Evolutionary conservation across 2,113 vertebrate genomes (phyloP).

Genomic region (Poeciliopsis turrubarensis): DNA sequence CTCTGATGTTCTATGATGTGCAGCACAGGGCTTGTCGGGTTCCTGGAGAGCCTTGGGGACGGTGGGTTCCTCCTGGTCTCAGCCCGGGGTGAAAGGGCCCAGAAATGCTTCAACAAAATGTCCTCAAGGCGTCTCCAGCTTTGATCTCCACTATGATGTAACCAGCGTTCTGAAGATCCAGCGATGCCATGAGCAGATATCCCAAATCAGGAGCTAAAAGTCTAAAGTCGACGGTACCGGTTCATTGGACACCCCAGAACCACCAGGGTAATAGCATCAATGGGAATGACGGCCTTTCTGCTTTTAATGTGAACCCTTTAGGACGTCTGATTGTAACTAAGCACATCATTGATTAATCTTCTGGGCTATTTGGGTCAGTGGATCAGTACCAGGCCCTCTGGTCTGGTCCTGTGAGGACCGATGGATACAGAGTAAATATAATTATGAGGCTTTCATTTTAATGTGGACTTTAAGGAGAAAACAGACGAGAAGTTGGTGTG

Average conservation of each 20-base stretch:
- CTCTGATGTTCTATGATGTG: not conserved
- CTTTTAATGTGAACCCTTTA: not conserved
- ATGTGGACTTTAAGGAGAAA: not conserved
- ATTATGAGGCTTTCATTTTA: conserved; percentile 5
- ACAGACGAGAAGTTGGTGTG: not conserved
- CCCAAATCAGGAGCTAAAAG: not conserved
- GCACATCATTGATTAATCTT: not conserved
- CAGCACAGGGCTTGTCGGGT: not conserved
- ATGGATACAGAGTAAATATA: not conserved
- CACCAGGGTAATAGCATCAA: not conserved
- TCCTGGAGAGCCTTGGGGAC: not conserved
- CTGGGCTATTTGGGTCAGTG: not conserved
- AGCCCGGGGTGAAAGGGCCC: not conserved
- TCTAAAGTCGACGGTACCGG: not conserved
- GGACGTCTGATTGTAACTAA: not conserved
- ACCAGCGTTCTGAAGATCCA: not conserved
- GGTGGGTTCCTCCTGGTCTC: not conserved
- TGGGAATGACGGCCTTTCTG: not conserved
- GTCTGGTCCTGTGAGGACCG: not conserved
- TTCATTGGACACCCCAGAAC: not conserved
- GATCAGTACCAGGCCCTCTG: not conserved
- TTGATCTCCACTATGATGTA: not conserved
- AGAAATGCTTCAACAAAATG: not conserved
- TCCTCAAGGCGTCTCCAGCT: not conserved
- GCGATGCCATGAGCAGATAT: not conserved